Evolutionary conservation across 2,797 vertebrate species (phyloP).

Genomic region (Chaetodon trifasciatus): DNA sequence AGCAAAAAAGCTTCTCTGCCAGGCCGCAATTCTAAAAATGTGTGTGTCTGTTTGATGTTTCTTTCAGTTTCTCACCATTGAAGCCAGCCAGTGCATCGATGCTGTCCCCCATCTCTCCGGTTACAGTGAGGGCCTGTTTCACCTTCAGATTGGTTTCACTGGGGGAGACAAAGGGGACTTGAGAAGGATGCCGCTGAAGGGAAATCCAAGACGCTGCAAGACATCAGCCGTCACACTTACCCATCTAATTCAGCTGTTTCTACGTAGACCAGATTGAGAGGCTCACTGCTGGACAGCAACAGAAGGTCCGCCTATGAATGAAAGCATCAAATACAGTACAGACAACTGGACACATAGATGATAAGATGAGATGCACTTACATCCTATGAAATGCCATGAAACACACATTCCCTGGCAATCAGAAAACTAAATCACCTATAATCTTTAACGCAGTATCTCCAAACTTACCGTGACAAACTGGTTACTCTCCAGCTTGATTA

Average conservation of each 20-base stretch:
- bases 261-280: slow-evolving; percentile 91
- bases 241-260: slow-evolving; percentile 96
- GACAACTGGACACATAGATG: background rate
- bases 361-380: background rate
- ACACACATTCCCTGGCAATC: background rate
- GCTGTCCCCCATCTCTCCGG: slow-evolving; percentile 88
- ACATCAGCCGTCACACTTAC: slow-evolving; percentile 63
- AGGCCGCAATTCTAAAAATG: background rate
- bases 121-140: slow-evolving; percentile 92
- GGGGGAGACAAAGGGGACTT: slow-evolving; percentile 36
- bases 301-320: slow-evolving; percentile 91
- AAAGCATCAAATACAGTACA: slow-evolving; percentile 29
- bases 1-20: too few species aligned
- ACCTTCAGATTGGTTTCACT: slow-evolving; percentile 99
- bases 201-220: slow-evolving; percentile 22
- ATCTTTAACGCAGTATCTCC: background rate
- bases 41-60: background rate
- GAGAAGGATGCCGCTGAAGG: slow-evolving; percentile 5
- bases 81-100: slow-evolving; percentile 88
- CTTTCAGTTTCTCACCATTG: slow-evolving; percentile 81
- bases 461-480: slow-evolving; percentile 93
- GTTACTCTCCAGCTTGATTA: slow-evolving; percentile 93
- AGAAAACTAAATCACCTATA: background rate
- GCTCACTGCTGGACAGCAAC: slow-evolving; percentile 94
- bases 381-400: background rate